Percentiles rank a stretch among this genome's conserved stretches.
Evolutionary conservation across 1,140 invertebrate species (phyloP).

Genomic region (Microplitis mediator): DNA sequence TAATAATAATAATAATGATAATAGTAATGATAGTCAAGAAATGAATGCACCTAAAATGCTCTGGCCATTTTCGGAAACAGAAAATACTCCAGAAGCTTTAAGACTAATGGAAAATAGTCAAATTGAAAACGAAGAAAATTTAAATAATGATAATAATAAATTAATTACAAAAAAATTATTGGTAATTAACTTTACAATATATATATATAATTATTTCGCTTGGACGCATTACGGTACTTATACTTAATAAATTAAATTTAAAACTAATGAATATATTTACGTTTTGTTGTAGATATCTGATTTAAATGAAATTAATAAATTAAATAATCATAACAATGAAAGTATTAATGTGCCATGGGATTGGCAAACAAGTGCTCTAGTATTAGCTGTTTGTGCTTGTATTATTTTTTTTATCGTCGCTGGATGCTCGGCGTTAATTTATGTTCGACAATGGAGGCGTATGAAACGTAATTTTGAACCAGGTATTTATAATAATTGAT

Average conservation of each 20-base stretch:
- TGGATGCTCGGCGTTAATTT: slow-evolving; percentile 68
- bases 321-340: slow-evolving; percentile 28
- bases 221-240: too few species aligned
- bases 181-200: background rate
- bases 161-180: background rate
- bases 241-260: background rate
- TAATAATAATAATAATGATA: slow-evolving; percentile 19
- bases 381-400: slow-evolving; percentile 67
- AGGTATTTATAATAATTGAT: slow-evolving; percentile 49
- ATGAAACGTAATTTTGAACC: slow-evolving; percentile 66
- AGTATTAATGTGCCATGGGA: slow-evolving; percentile 54
- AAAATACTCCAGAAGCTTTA: slow-evolving; percentile 15
- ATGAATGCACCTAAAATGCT: slow-evolving; percentile 32
- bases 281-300: slow-evolving; percentile 6
- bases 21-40: slow-evolving; percentile 26
- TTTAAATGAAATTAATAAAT: slow-evolving; percentile 1
- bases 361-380: slow-evolving; percentile 68
- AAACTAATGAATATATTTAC: background rate
- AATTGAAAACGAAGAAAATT: background rate
- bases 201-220: too few species aligned
- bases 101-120: slow-evolving; percentile 6
- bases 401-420: slow-evolving; percentile 70
- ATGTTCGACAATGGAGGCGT: slow-evolving; percentile 68
- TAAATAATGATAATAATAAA: background rate
- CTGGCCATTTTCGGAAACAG: slow-evolving; percentile 27